Conservation (phyloP, 2,113 vertebrate species). For the Puffinus mauretanicus region DNA sequence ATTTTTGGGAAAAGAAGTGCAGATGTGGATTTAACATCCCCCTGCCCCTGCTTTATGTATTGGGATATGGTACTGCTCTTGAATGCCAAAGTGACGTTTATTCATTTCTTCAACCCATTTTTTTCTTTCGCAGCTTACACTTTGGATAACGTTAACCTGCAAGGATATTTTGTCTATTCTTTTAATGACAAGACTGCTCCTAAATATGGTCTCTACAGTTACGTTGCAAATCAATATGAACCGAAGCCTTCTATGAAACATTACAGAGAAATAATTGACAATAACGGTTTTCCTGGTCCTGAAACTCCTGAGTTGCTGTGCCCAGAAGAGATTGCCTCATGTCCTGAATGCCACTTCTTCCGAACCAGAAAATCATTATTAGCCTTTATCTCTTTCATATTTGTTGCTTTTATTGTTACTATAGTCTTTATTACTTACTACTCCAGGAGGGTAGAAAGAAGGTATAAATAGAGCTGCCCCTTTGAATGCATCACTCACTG, state of each 20-base stretch:
- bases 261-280: constrained; percentile 87
- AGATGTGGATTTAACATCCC: background rate
- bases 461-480: constrained; percentile 72
- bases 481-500: background rate
- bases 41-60: background rate
- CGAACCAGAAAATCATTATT: constrained; percentile 81
- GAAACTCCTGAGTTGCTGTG: constrained; percentile 71
- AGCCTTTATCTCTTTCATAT: constrained; percentile 83
- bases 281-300: constrained; percentile 83
- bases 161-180: constrained; percentile 94
- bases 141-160: constrained; percentile 88
- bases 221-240: constrained; percentile 80
- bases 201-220: constrained; percentile 87
- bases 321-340: constrained; percentile 60
- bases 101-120: background rate
- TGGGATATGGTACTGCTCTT: background rate
- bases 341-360: constrained; percentile 72
- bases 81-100: background rate
- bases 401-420: constrained; percentile 81
- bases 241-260: constrained; percentile 84
- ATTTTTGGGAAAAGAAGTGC: background rate
- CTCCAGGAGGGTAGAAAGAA: constrained; percentile 72
- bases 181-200: constrained; percentile 88
- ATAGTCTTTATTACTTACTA: constrained; percentile 86
- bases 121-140: constrained; percentile 76